Base-by-base conservation (phyloP, 2,888 invertebrate genomes). In the Ctenicera cuprea region DNA sequence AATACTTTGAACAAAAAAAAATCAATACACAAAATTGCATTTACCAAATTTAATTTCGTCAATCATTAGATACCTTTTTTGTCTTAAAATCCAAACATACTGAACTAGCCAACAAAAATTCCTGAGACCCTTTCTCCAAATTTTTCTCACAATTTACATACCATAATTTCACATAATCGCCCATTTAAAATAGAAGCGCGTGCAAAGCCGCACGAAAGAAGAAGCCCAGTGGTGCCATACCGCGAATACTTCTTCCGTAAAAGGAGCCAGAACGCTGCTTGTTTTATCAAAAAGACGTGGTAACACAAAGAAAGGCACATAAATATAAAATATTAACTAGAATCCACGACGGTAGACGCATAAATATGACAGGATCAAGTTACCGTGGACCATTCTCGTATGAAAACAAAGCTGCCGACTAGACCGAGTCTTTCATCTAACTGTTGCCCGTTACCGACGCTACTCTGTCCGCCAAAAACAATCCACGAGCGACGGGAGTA, bases 351-450 rank as follows among this genome's bases (percentile, higher is more conserved):
- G 57, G 62, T 41, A 70, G 61, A 62, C 63, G 48, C 63, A 73
- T 63, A 63, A 73, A 69, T 69, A 69, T 64, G 68, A 69, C 73
- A 65, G 48, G 59, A 69, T 69, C 69, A 65, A 71, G 61, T 64
- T 61, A 73, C 64, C 37, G 62, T 33, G 54, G 54, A 30, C 30
- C 30, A 12, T 54, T 54, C 54, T 54, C n/a, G 14, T 43, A 30
- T 20, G 62, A 70, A 70, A 62, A 37, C 59, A 73, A 64, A 48
- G 45, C 30, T 45, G 33, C 64, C 59, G 61, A 50, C 63, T 14
- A 30, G 54, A 54, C 54, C 54, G 54, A 3, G 30, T 30, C 54
- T 22, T 54, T 26, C 30, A 9, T 54, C n/a, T 30, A 22, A 22
- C 54, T 22, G 54, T 54, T 54, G 30, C 16, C 75, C 70, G 75